phyloP scores from a whole-genome alignment of 2,113 vertebrate genomes.

The Lota lota region DNA sequence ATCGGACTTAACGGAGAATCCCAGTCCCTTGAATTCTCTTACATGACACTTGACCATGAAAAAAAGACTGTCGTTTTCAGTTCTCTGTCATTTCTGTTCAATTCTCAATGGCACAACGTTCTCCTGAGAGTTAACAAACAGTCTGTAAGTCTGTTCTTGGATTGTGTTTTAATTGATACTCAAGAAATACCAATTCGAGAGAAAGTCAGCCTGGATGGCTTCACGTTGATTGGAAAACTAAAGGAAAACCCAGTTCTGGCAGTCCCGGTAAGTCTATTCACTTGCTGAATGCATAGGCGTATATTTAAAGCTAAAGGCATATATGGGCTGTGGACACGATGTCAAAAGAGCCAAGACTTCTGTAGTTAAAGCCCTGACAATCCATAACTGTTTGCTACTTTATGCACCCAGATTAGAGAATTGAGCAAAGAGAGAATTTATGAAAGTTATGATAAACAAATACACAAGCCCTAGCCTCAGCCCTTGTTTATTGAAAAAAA shows the following conservation, averaged over 20 bases:
- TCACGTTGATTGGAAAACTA: slow-evolving; percentile 83
- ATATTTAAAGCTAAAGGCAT: too few species aligned
- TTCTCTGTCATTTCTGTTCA: slow-evolving; percentile 78
- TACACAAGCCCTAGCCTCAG: too few species aligned
- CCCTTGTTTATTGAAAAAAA: too few species aligned
- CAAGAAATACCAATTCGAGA: slow-evolving; percentile 74
- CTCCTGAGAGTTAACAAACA: slow-evolving; percentile 77
- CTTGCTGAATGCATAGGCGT: too few species aligned
- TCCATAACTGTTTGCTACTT: too few species aligned
- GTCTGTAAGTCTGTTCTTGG: slow-evolving; percentile 77
- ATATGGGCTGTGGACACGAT: too few species aligned
- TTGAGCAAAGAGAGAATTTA: too few species aligned
- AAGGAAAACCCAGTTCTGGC: slow-evolving; percentile 79
- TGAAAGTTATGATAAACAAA: too few species aligned
- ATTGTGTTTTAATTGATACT: slow-evolving; percentile 77
- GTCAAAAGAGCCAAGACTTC: too few species aligned
- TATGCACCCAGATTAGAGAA: too few species aligned
- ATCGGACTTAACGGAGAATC: slow-evolving; percentile 81
- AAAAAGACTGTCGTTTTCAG: slow-evolving; percentile 73
- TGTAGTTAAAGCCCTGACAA: too few species aligned
- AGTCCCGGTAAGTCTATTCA: slow-evolving; percentile 76
- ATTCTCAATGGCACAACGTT: slow-evolving; percentile 84
- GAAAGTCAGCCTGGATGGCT: slow-evolving; percentile 75
- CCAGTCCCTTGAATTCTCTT: slow-evolving; percentile 81
- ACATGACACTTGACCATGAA: slow-evolving; percentile 70